These are phyloP conservation scores for Platygyra sinensis DNA, from an alignment of 64 coral and sea anemone genomes.

Conservation along the genomic window DNA sequence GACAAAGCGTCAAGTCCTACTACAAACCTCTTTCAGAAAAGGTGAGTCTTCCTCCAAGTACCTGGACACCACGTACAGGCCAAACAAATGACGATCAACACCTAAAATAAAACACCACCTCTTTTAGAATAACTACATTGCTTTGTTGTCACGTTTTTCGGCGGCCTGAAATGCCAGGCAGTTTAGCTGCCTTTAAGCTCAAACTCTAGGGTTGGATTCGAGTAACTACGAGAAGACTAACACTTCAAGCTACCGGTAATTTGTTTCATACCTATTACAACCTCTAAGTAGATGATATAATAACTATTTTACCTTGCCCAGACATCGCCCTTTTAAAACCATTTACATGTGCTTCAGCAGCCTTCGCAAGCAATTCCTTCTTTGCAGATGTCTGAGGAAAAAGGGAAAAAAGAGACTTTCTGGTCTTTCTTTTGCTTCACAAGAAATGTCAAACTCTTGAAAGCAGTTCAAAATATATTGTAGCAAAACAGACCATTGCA, in stretches of 20 bases:
- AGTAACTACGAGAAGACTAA: no score
- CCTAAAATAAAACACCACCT: constrained; percentile 45
- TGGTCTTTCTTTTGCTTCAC: neutral
- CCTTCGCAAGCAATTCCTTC: constrained; percentile 59
- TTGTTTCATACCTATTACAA: neutral
- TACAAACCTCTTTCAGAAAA: constrained; percentile 87
- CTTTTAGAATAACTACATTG: neutral
- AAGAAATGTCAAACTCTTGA: neutral
- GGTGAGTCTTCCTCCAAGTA: constrained; percentile 91
- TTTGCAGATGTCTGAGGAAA: constrained; percentile 70
- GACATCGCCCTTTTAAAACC: constrained; percentile 80
- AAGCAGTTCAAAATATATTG: no score
- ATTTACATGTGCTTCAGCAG: constrained; percentile 69
- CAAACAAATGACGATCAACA: constrained; percentile 93
- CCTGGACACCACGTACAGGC: constrained; percentile 94
- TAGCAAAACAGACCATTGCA: no score
- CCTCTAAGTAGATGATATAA: neutral
- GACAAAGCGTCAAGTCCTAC: neutral
- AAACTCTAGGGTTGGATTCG: no score
- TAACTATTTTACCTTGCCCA: constrained; percentile 72
- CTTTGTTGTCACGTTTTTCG: neutral
- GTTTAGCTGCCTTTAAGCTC: no score
- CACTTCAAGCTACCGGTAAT: no score
- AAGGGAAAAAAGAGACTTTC: neutral
- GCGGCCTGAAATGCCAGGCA: no score